Conservation (phyloP, 2,797 vertebrate genomes). For the Lophius americanus region DNA sequence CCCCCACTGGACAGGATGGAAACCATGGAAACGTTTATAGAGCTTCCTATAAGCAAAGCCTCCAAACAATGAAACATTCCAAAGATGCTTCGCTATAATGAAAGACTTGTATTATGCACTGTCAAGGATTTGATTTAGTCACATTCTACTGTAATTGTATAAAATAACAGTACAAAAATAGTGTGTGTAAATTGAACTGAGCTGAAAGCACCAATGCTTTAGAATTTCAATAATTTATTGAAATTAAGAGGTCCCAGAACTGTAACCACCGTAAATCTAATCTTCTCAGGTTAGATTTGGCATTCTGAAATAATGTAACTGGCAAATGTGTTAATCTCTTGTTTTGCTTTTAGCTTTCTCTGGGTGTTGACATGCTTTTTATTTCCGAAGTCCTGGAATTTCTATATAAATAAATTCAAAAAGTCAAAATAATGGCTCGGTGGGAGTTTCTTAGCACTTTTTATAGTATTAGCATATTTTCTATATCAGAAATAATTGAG, state of each 20-base stretch:
- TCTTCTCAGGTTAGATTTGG: background rate
- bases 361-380: slow-evolving; percentile 35
- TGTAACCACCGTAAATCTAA: slow-evolving; percentile 1
- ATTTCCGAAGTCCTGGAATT: slow-evolving; percentile 20
- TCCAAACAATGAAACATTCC: slow-evolving; percentile 82
- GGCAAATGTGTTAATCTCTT: slow-evolving; percentile 16
- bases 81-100: slow-evolving; percentile 76
- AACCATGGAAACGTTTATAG: slow-evolving; percentile 17
- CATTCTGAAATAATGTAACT: slow-evolving; percentile 16
- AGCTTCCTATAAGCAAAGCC: slow-evolving; percentile 34
- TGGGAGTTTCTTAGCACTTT: too few species aligned
- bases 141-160: slow-evolving; percentile 58
- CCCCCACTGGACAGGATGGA: background rate
- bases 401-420: slow-evolving; percentile 32
- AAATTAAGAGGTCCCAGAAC: slow-evolving; percentile 12
- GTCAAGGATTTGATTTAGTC: slow-evolving; percentile 80
- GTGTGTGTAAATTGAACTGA: slow-evolving; percentile 9
- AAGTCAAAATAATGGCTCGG: slow-evolving; percentile 10
- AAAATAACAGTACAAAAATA: slow-evolving; percentile 1
- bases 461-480: too few species aligned
- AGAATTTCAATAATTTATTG: slow-evolving; percentile 27
- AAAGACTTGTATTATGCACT: slow-evolving; percentile 88
- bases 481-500: too few species aligned
- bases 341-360: slow-evolving; percentile 10
- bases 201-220: slow-evolving; percentile 3